Percentiles rank a stretch among this genome's conserved stretches.
These are phyloP conservation scores for Tangara arthus DNA, from an alignment of 2,797 vertebrate genomes.

Conservation along the genomic window DNA sequence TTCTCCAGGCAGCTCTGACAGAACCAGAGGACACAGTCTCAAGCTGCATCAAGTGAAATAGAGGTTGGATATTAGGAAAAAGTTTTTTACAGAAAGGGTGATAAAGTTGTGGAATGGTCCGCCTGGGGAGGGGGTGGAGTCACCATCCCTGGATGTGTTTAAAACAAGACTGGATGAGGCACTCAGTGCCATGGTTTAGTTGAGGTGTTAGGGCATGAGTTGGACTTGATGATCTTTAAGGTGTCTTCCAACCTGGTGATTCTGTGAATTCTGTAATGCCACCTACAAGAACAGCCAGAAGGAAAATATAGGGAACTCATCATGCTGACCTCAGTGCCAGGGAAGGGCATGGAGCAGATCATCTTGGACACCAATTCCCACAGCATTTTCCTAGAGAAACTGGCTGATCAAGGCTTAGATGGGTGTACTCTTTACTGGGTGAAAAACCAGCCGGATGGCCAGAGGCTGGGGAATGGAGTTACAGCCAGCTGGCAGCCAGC, in stretches of 20 bases:
- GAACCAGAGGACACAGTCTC: no score
- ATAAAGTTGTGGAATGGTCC: no score
- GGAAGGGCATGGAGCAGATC: neutral
- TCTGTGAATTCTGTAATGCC: neutral
- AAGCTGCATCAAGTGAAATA: no score
- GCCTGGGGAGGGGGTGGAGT: no score
- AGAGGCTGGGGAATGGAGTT: neutral
- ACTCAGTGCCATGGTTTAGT: no score
- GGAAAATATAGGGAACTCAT: rapidly evolving
- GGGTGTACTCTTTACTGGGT: neutral
- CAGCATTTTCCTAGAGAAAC: neutral
- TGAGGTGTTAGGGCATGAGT: no score
- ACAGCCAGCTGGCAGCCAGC: neutral
- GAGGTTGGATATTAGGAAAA: no score
- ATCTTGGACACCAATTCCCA: neutral
- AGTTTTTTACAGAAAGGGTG: no score
- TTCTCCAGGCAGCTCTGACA: no score
- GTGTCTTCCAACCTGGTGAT: neutral
- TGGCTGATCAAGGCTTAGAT: no score
- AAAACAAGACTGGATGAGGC: no score
- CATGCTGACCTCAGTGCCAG: neutral
- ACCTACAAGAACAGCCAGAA: neutral
- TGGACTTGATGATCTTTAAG: neutral
- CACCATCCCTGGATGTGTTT: no score
- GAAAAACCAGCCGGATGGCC: neutral